Base-by-base conservation (phyloP, 2,888 invertebrate genomes). In the Caenorhabditis panamensis region DNA sequence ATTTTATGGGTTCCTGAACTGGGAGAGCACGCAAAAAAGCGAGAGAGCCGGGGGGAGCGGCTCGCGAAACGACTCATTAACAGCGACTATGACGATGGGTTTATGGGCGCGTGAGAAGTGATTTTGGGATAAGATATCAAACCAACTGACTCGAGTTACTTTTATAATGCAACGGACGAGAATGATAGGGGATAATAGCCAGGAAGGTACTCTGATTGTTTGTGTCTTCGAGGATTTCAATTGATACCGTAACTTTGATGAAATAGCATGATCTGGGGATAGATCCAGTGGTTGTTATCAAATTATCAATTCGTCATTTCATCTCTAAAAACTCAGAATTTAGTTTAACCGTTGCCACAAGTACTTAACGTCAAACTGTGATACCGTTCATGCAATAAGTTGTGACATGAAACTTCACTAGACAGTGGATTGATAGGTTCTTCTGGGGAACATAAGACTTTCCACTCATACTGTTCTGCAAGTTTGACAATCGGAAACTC, bases 1-100 rank as follows among this genome's bases (percentile, higher is more conserved):
- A 73, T 66, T 73, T 73, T 73, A 73, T 73, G 73, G 73, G 49
- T 73, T 64, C 66, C 61, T 72, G 72, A 63, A 63, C 59, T 37
- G 61, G 62, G 62, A 63, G 62, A 54, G 47, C 49, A 44, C 47
- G 47, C 44, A 28, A 37, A 58, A 26, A 31, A 59, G 26, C 9
- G 68, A 49, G 47, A 18, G 61, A 22, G 22, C 24, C 16, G 61
- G 11, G 8, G 22, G 58, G 36, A 13, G 28, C 59, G 58, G 31
- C 58, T 18, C 36, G 31, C 36, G 16, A 53, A 53, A 64, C n/a
- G 28, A 28, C 54, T 54, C 66, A 66, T 66, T 66, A 66, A 54
- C 66, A 54, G 51, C 18, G 31, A 53, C 22, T 24, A 24, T 49
- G 47, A 49, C 24, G 51, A 26, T 26, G 44, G 37, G 47, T 69